These are phyloP conservation scores for Arothron firmamentum DNA, from an alignment of 2,113 vertebrate species.

Conservation along the genomic window DNA sequence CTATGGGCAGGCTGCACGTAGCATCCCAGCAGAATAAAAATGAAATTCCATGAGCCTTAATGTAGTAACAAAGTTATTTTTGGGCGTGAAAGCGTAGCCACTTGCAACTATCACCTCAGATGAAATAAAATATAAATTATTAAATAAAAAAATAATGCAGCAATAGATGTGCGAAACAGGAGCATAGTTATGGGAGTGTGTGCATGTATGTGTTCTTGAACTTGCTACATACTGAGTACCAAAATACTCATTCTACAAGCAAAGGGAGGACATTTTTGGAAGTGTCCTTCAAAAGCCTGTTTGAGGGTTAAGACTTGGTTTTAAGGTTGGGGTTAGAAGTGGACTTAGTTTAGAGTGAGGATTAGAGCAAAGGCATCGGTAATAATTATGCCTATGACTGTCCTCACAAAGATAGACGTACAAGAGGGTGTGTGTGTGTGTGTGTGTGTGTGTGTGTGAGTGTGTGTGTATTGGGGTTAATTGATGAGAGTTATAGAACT, in stretches of 20 bases:
- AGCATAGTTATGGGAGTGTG: constrained; percentile 33
- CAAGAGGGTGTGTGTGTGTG: constrained; percentile 40
- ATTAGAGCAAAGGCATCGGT: too few relatives aligned
- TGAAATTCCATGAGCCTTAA: constrained; percentile 27
- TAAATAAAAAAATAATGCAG: constrained; percentile 76
- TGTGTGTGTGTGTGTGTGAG: constrained; percentile 48
- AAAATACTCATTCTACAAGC: too few relatives aligned
- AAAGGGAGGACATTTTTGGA: too few relatives aligned
- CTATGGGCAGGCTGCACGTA: constrained; percentile 33
- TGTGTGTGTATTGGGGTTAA: constrained; percentile 69
- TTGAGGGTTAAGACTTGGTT: too few relatives aligned
- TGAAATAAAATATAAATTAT: constrained; percentile 64
- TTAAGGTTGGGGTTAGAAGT: too few relatives aligned
- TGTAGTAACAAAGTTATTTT: constrained; percentile 64
- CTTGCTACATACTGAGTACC: too few relatives aligned
- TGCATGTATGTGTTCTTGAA: constrained; percentile 16
- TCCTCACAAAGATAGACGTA: too few relatives aligned
- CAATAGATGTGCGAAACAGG: constrained; percentile 78
- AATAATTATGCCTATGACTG: too few relatives aligned
- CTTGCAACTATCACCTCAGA: constrained; percentile 68
- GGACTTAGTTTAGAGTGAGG: too few relatives aligned
- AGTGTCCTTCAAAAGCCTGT: too few relatives aligned
- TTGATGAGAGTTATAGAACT: constrained; percentile 80
- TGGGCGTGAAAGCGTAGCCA: constrained; percentile 49
- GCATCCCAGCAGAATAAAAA: constrained; percentile 38